Evolutionary conservation across 2,888 invertebrate species (phyloP), one percentile per base, ranked within the genome.

Genomic region (Lycaena phlaeas): DNA sequence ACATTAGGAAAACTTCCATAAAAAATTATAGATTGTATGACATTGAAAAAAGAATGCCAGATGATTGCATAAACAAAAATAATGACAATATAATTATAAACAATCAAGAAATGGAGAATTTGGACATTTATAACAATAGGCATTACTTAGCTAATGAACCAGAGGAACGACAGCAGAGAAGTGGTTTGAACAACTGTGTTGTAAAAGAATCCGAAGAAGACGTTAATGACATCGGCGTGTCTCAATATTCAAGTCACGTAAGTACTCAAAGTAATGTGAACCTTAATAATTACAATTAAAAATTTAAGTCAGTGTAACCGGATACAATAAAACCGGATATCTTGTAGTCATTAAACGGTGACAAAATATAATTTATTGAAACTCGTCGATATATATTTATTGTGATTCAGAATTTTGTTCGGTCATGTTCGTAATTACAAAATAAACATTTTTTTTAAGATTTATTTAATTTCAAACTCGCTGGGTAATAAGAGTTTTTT

Each of bases 241-340:
- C 77, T 39, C 66, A 68, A 73, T 82, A 73, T 60, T 52, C 71
- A 43, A 63, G 54, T 56, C 77, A 81, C 72, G 82, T 82, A 67
- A 64, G 50, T 51, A 53, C 44, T 43, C 11, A 14, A 47, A 42
- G 12, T 58, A 58, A 54, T 41, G 44, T 65, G 41, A 41, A 49
- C 61, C 57, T 64, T 70, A 61, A 53, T 22, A 1, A 12, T 14
- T n/a, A 5, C 2, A n/a, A 9, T 2, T 6, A 26, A 26, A 3
- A 5, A 12, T 26, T 25, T 1, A 14, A 36, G 6, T 25, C 25
- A 26, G 2, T 22, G 25, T 26, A 26, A n/a, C 6, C 4, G n/a
- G n/a, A n/a, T 25, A 27, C 6, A 25, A 10, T 37, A 5, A 2
- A 22, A 22, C 5, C 5, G 9, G 22, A 22, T 7, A 22, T 22